Evolutionary conservation across 2,113 vertebrate species (phyloP).

Genomic region (Leuciscus idus): DNA sequence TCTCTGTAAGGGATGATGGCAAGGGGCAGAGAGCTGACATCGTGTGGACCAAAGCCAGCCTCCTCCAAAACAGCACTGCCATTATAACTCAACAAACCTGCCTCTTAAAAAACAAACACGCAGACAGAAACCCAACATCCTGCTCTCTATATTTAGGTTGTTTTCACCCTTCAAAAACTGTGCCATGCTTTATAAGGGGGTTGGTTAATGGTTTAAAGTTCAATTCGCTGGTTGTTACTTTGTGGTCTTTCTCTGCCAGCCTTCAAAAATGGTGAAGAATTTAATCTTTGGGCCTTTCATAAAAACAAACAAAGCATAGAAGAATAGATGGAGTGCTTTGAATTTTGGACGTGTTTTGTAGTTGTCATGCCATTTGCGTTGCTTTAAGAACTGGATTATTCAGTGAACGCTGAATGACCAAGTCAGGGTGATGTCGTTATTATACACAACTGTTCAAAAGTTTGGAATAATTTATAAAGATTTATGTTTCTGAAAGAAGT

Average conservation of each 20-base stretch:
- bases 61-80: slow-evolving; percentile 47
- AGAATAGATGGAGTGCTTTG: not conserved
- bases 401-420: not conserved
- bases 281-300: not conserved
- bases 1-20: slow-evolving; percentile 38
- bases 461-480: not conserved
- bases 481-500: not conserved
- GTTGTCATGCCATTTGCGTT: not conserved
- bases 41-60: slow-evolving; percentile 51
- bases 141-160: not conserved
- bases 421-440: not conserved
- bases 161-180: not conserved
- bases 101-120: slow-evolving; percentile 35
- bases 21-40: slow-evolving; percentile 42
- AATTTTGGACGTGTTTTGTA: not conserved
- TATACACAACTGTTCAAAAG: not conserved
- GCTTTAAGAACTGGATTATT: not conserved
- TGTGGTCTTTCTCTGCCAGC: not conserved
- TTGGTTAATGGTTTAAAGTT: not conserved
- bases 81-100: slow-evolving; percentile 27
- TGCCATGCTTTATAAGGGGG: not conserved
- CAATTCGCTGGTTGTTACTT: not conserved
- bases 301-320: slow-evolving; percentile 4
- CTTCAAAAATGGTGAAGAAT: not conserved
- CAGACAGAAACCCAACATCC: slow-evolving; percentile 1